Evolutionary conservation across 2,113 vertebrate species (phyloP).

Genomic region (Grammomys dolichurus): DNA sequence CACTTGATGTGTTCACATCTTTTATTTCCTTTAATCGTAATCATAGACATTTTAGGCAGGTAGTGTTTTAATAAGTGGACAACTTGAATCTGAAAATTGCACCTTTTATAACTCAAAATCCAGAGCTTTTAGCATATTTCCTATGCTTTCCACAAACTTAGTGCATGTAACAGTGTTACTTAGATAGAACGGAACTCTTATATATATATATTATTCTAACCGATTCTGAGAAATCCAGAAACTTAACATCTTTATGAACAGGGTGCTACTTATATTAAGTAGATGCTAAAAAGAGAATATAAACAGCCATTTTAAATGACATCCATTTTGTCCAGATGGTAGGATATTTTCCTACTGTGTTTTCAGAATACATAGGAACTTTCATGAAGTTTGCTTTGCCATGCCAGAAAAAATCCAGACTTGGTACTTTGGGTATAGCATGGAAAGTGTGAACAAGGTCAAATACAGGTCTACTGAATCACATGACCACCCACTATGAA

Average conservation of each 20-base stretch:
- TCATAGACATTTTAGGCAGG: slow-evolving; percentile 14
- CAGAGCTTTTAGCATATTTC: slow-evolving; percentile 27
- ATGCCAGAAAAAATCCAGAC: neutral
- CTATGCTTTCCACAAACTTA: neutral
- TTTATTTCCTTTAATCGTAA: slow-evolving; percentile 59
- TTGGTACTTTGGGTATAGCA: neutral
- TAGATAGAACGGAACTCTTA: slow-evolving; percentile 37
- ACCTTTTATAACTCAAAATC: slow-evolving; percentile 41
- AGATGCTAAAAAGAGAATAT: slow-evolving; percentile 30
- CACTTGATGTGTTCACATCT: neutral
- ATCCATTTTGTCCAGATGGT: slow-evolving; percentile 14
- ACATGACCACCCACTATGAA: neutral
- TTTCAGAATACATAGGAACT: slow-evolving; percentile 35
- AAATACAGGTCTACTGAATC: slow-evolving; percentile 4
- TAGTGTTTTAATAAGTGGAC: slow-evolving; percentile 35
- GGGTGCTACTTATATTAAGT: slow-evolving; percentile 32
- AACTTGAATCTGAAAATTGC: neutral
- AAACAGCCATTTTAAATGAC: slow-evolving; percentile 49
- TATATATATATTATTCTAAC: neutral
- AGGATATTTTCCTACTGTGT: neutral
- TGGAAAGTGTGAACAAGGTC: neutral
- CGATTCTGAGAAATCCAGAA: slow-evolving; percentile 1
- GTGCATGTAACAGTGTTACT: slow-evolving; percentile 16
- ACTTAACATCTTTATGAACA: neutral
- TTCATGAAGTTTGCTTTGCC: neutral